Conservation (phyloP, 2,113 vertebrate genomes). For the Prinia subflava region DNA sequence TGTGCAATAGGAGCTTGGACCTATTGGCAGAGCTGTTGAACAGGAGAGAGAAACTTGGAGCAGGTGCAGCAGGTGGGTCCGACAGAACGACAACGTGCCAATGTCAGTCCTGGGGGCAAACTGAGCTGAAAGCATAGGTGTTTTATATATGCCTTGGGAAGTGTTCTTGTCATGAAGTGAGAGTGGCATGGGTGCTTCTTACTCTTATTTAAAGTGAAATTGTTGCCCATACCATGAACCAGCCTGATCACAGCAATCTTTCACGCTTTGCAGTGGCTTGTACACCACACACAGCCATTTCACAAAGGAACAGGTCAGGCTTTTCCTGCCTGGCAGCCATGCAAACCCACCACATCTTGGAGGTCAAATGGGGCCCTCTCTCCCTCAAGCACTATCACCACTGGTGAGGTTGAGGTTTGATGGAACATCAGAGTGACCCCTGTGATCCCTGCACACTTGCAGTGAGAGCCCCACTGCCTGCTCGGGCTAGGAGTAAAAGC, state of each 20-base stretch:
- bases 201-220: not conserved
- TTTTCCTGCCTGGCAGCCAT: not conserved
- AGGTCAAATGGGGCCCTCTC: not conserved
- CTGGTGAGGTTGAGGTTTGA: fast-evolving
- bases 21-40: not conserved
- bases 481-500: not conserved
- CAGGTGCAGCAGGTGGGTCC: not conserved
- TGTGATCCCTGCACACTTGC: not conserved
- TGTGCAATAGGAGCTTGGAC: not conserved
- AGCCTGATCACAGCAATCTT: not conserved
- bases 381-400: not conserved
- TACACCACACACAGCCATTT: not conserved
- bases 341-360: not conserved
- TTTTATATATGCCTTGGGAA: not conserved
- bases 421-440: fast-evolving
- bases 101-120: not conserved
- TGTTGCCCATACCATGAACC: not conserved
- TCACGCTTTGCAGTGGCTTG: not conserved
- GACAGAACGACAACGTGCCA: not conserved
- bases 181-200: not conserved
- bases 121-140: not conserved
- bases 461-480: not conserved
- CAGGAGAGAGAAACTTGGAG: not conserved
- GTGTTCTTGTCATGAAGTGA: not conserved
- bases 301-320: not conserved